A percentile compares a stretch with the other conserved stretches of the same genome.
Conservation (phyloP, 1,140 invertebrate genomes). For the Pararge aegeria region DNA sequence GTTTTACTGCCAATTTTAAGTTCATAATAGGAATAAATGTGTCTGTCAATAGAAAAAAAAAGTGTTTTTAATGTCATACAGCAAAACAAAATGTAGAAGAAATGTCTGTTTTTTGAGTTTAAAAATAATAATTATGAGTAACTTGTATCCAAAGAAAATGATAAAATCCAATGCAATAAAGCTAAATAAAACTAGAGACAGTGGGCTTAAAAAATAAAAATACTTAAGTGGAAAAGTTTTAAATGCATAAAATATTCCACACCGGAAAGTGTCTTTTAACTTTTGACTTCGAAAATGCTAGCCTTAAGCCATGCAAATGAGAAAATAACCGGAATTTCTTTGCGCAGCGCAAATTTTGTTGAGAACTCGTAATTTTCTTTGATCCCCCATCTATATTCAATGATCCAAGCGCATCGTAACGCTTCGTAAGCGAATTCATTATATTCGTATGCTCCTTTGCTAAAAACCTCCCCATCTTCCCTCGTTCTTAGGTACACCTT, state of each 20-base stretch:
- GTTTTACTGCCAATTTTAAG: no score
- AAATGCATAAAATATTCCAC: not conserved
- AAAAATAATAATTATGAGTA: no score
- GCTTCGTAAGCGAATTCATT: conserved; percentile 69
- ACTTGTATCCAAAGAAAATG: no score
- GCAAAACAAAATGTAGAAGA: no score
- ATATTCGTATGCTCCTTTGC: conserved; percentile 33
- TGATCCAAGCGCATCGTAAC: conserved; percentile 58
- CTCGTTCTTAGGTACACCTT: not conserved
- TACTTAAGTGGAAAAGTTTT: not conserved
- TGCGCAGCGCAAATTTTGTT: conserved; percentile 66
- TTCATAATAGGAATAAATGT: no score
- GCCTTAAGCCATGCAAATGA: conserved; percentile 52
- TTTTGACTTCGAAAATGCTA: conserved; percentile 4
- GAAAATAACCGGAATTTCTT: conserved; percentile 54
- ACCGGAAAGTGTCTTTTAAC: conserved; percentile 3
- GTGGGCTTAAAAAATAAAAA: no score
- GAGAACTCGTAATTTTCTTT: conserved; percentile 67
- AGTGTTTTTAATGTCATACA: no score
- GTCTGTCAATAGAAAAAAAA: no score
- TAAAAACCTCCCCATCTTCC: not conserved
- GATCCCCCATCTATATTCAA: conserved; percentile 76
- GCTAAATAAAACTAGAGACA: no score
- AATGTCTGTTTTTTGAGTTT: no score
- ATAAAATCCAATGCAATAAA: no score